Evolutionary conservation across 2,113 vertebrate genomes (phyloP).

Genomic region (Sialia sialis): DNA sequence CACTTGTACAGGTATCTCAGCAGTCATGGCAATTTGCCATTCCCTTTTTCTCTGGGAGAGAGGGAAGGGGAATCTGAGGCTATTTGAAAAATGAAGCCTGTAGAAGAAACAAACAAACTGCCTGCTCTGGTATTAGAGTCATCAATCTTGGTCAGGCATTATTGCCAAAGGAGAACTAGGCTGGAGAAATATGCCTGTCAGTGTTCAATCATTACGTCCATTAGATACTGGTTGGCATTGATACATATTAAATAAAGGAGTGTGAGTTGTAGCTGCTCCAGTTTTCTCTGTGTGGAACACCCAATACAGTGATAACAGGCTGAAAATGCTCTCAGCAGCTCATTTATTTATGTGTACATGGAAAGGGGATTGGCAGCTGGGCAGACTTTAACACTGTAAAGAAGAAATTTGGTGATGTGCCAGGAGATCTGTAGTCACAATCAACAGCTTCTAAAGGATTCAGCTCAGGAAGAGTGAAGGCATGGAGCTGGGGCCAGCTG

Average conservation of each 20-base stretch:
- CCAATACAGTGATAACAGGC: neutral
- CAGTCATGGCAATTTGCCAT: neutral
- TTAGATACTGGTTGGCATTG: conserved; percentile 37
- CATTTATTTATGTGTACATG: neutral
- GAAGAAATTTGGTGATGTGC: neutral
- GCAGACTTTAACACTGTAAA: neutral
- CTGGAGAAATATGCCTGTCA: conserved; percentile 50
- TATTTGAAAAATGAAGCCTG: conserved; percentile 54
- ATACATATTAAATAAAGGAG: conserved; percentile 26
- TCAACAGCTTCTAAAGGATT: neutral
- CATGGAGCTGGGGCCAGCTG: neutral
- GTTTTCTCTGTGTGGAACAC: neutral
- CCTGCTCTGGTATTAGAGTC: conserved; percentile 49
- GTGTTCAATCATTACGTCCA: conserved; percentile 40
- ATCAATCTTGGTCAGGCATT: conserved; percentile 62
- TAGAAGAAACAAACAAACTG: conserved; percentile 53
- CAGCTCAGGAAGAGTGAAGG: neutral
- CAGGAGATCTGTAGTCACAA: neutral
- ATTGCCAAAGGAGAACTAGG: conserved; percentile 50
- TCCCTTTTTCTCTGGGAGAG: neutral
- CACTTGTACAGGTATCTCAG: neutral
- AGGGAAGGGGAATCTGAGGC: neutral
- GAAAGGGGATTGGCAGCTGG: neutral
- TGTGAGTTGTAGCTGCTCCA: neutral
- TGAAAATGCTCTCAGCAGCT: conserved; percentile 10